Conservation (phyloP, 2,888 invertebrate species). For the Lasioglossum marginatum region DNA sequence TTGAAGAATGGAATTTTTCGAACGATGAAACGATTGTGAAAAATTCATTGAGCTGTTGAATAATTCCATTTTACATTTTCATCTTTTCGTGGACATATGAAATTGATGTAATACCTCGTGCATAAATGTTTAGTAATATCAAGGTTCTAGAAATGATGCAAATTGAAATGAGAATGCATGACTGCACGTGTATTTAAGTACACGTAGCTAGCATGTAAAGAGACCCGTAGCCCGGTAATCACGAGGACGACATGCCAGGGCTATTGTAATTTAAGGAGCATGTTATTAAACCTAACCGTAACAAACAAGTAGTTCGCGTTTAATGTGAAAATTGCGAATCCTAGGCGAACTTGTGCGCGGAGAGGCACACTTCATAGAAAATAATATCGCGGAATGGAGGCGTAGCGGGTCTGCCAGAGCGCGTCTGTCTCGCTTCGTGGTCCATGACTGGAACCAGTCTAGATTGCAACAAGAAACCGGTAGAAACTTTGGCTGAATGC, state of each 20-base stretch:
- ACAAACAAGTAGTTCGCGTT: constrained; percentile 1
- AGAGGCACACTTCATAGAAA: constrained; percentile 43
- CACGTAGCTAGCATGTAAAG: not conserved
- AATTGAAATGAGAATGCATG: no score
- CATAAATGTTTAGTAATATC: no score
- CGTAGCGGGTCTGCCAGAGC: constrained; percentile 57
- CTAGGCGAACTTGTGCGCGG: constrained; percentile 22
- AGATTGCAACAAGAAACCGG: constrained; percentile 49
- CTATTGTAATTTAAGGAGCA: not conserved
- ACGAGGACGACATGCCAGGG: not conserved
- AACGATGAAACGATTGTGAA: no score
- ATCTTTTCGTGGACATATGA: no score
- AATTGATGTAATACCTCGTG: no score
- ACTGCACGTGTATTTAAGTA: no score
- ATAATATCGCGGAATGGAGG: constrained; percentile 52
- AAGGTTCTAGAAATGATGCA: no score
- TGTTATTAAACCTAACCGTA: not conserved
- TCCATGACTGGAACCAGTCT: constrained; percentile 71
- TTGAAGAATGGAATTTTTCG: not conserved
- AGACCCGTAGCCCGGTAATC: not conserved
- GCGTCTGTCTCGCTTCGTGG: constrained; percentile 61
- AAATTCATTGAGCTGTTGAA: no score
- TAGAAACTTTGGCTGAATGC: constrained; percentile 49
- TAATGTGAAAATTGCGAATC: constrained; percentile 18
- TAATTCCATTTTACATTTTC: no score